These are phyloP conservation scores for Cordilura impudica DNA, from an alignment of 2,888 invertebrate genomes.

Conservation along the genomic window DNA sequence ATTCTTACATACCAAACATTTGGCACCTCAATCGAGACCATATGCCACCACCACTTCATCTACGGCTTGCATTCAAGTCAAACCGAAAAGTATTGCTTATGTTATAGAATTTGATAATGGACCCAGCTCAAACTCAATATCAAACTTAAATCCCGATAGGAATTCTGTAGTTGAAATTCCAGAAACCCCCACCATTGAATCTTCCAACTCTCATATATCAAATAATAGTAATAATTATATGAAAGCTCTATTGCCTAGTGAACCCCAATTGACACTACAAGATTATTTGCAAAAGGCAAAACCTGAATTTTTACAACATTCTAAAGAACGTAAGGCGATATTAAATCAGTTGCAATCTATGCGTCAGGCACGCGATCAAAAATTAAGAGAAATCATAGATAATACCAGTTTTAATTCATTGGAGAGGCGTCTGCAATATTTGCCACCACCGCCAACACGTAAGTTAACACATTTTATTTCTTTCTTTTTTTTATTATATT, in stretches of 20 bases:
- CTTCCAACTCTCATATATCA: not conserved
- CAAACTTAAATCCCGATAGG: not conserved
- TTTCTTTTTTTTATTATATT: too few relatives aligned
- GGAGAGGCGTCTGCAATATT: conserved; percentile 68
- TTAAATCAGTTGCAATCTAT: conserved; percentile 72
- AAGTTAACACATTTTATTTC: too few relatives aligned
- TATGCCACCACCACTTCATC: not conserved
- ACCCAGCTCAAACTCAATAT: not conserved
- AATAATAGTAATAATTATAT: too few relatives aligned
- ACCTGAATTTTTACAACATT: conserved; percentile 83
- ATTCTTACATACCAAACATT: conserved; percentile 27
- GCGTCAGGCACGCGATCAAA: conserved; percentile 70
- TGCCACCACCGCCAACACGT: conserved; percentile 77
- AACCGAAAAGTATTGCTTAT: conserved; percentile 74
- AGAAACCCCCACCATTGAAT: not conserved
- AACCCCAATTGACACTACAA: conserved; percentile 79
- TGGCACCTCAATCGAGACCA: conserved; percentile 5
- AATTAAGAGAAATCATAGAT: conserved; percentile 72
- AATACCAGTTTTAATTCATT: conserved; percentile 71
- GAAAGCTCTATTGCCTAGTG: conserved; percentile 2
- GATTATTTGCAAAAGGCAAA: conserved; percentile 85
- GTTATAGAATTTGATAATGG: conserved; percentile 70
- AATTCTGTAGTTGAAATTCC: not conserved
- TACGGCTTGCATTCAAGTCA: conserved; percentile 68
- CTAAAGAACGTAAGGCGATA: conserved; percentile 75